Evolutionary conservation across 2,888 invertebrate species (phyloP), one percentile per base, ranked within the genome.

Genomic region (Globia sparganii): DNA sequence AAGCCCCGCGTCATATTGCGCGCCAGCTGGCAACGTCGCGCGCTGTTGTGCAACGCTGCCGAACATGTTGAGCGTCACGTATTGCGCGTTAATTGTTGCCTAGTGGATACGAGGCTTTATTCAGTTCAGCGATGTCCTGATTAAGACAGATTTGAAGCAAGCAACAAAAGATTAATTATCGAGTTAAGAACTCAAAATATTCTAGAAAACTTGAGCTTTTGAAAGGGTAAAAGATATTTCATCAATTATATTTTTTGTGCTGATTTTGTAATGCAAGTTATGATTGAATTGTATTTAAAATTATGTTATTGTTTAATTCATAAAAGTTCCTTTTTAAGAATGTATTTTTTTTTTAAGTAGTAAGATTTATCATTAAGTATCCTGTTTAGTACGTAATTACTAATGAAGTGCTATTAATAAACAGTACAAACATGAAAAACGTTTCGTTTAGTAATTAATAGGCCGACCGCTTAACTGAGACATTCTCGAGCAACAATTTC

Each of bases 101-200:
- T n/a, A n/a, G n/a, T n/a, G n/a, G n/a, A n/a, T n/a, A n/a, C n/a
- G n/a, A n/a, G n/a, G n/a, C n/a, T n/a, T n/a, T 59, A 77, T 59
- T 68, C 37, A 68, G 59, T 34, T 75, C 49, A 59, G 53, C 80
- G 9, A 61, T 72, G 68, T 72, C 75, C 58, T 69, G 71, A 82
- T 72, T 69, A 85, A 82, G 68, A 80, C 71, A 82, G 72, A 82
- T 80, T 81, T 72, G 1, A 81, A 81, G 66, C 61, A 70, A 85
- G 85, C 43, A 72, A 85, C 81, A 81, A 66, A 85, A 81, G 56
- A 81, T 62, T 79, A 70, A 79, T 84, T 73, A 59, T 58, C n/a
- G 0, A 34, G 8, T 69, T 59, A 83, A 66, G 31, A 66, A 71
- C 31, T 40, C 1, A 59, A 80, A 53, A 53, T 72, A 77, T 75